Base-by-base conservation (phyloP, 2,888 invertebrate genomes). In the Exephanes ischioxanthus region DNA sequence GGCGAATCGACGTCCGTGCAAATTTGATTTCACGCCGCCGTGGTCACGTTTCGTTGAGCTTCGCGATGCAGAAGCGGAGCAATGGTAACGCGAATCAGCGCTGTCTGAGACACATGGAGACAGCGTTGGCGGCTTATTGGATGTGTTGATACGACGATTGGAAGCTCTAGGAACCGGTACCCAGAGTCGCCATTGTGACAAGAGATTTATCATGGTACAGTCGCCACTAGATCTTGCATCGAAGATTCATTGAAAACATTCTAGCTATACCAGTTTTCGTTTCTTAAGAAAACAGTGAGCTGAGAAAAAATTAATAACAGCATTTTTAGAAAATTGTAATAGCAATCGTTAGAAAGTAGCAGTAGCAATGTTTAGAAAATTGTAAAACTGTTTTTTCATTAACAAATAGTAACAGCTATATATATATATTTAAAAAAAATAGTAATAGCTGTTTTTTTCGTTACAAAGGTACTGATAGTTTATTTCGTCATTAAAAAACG, bases 1-100 rank as follows among this genome's bases (percentile, higher is more conserved):
- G 88, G 75, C 63, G 73, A 89, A 91, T 89, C 88, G 91, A 91
- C 90, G 88, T 84, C 86, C 91, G 87, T 91, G 90, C 45, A 91
- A 91, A 91, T 91, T 89, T 77, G 76, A 91, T 90, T 91, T 90
- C 89, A 90, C 89, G 89, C 88, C 45, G 11, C 68, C 22, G 45
- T 45, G 45, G 75, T 83, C 79, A 79, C 80, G 72, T 63, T 53
- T 80, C 72, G 66, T 80, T 72, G 37, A 33, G 51, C 41, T 53
- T 61, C 58, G 16, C 30, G 45, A 58, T 45, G 22, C 22, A 61
- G 45, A 78, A 45, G 19, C 63, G 22, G 51, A 71, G 63, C 45
- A 55, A 51, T 11, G 26, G 14, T n/a, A 68, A 33, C 55, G 33
- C 30, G 58, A 68, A 79, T 55, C 68, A 45, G 53, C 70, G 30